Evolutionary conservation across 2,113 vertebrate genomes (phyloP).

Genomic region (Salvelinus namaycush): DNA sequence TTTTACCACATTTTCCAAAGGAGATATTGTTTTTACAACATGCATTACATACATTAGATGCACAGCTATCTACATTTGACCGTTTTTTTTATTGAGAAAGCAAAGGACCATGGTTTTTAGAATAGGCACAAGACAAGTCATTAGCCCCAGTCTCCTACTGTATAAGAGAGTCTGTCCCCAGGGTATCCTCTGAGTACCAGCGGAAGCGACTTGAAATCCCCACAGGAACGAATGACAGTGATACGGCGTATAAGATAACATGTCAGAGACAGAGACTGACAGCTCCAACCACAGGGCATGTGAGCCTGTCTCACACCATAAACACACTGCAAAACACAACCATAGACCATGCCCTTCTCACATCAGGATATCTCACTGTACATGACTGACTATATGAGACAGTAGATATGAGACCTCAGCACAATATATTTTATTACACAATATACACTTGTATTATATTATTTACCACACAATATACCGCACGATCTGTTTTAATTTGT

Average conservation of each 20-base stretch:
- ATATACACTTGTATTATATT: too few species aligned
- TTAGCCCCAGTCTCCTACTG: neutral
- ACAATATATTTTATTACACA: too few species aligned
- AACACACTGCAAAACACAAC: neutral
- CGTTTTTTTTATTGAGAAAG: neutral
- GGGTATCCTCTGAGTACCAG: neutral
- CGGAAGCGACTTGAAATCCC: neutral
- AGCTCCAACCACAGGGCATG: slow-evolving; percentile 2
- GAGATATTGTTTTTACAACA: neutral
- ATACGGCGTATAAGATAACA: slow-evolving; percentile 2
- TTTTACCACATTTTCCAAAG: neutral
- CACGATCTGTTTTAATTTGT: too few species aligned
- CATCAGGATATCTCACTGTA: too few species aligned
- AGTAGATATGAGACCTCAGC: too few species aligned
- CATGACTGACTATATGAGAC: too few species aligned
- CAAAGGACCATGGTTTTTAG: neutral
- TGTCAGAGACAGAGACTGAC: neutral
- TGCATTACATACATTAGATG: too few species aligned
- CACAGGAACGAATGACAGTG: neutral
- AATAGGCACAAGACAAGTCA: neutral
- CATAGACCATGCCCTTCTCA: neutral
- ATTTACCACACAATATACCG: too few species aligned
- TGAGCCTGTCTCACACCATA: neutral
- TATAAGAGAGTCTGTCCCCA: neutral
- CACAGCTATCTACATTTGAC: too few species aligned